A percentile compares a stretch with the other conserved stretches of the same genome.
Conservation (phyloP, 2,797 vertebrate species). For the Enteromius thamalakanensis region DNA sequence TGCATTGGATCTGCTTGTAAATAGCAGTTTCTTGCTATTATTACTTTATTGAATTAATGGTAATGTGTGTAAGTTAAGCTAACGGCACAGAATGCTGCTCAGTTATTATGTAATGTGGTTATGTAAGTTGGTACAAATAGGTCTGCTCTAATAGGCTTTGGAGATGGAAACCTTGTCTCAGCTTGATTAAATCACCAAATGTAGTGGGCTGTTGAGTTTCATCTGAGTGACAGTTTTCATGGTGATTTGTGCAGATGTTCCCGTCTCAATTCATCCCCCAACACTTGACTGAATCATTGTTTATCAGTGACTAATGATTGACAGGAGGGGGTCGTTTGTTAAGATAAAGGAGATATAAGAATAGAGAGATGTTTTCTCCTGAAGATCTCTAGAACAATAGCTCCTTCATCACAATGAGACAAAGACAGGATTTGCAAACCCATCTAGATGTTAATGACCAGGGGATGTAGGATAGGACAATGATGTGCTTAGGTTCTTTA, state of each 20-base stretch:
- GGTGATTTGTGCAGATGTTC: neutral
- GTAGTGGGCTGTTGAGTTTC: neutral
- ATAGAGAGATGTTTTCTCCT: neutral
- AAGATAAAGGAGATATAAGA: neutral
- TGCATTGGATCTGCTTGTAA: neutral
- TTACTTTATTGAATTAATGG: neutral
- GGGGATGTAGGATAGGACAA: neutral
- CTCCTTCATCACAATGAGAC: conserved; percentile 17
- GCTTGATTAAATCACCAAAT: neutral
- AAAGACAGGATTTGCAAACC: conserved; percentile 10
- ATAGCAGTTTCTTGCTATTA: neutral
- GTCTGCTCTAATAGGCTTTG: neutral
- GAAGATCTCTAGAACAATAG: conserved; percentile 21
- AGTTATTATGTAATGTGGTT: conserved; percentile 67
- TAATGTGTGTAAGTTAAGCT: neutral
- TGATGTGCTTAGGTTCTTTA: neutral
- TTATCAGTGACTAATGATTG: conserved; percentile 21
- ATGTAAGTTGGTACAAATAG: conserved; percentile 56
- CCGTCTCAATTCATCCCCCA: neutral
- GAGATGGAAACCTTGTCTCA: neutral
- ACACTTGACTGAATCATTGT: neutral
- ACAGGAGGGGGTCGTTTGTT: neutral
- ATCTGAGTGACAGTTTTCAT: neutral
- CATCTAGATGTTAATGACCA: neutral
- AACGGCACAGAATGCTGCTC: neutral